Evolutionary conservation across 2,888 invertebrate species (phyloP), one percentile per base, ranked within the genome.

Genomic region (Ypsolopha sequella): DNA sequence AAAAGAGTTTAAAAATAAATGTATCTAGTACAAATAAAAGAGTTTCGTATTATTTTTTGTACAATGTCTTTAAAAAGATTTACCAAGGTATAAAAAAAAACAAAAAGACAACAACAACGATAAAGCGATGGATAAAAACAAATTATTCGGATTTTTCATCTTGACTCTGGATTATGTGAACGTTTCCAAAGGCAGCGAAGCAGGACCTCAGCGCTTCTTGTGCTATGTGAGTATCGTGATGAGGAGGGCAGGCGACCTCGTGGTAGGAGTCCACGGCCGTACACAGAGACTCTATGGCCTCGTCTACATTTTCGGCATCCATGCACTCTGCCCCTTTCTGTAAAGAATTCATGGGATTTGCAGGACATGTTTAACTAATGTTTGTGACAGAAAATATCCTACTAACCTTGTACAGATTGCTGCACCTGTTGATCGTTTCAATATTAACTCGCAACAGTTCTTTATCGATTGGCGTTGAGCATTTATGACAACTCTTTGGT

Each of bases 141-240:
- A 38, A 10, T n/a, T 38, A 10, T 38, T 38, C 38, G 1, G 38
- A 38, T n/a, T 43, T 43, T 11, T 43, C 9, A n/a, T 39, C 46
- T n/a, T 33, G 33, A 9, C 7, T 46, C 11, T 14, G 8, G 52
- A 75, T 60, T 0, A 58, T 35, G 54, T 81, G 76, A 0, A 73
- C 60, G 60, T 91, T 91, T 9, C 91, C 91, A 8, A 62, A 61
- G 43, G 88, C 77, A 0, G 91, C 90, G 60, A 89, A 88, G 63
- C 93, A 93, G 0, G 89, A 85, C 2, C 91, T 80, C 38, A 94
- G 71, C 0, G 91, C 88, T 63, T 93, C 92, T 70, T 94, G 92
- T 0, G 92, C 92, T 35, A 92, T 73, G 48, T 92, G 89, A 0
- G 92, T 91, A 53, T 90, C 90, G 44, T 88, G 88, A 58, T 93